These are phyloP conservation scores for Cossypha dichroa DNA, from an alignment of 2,797 vertebrate genomes.

Conservation along the genomic window DNA sequence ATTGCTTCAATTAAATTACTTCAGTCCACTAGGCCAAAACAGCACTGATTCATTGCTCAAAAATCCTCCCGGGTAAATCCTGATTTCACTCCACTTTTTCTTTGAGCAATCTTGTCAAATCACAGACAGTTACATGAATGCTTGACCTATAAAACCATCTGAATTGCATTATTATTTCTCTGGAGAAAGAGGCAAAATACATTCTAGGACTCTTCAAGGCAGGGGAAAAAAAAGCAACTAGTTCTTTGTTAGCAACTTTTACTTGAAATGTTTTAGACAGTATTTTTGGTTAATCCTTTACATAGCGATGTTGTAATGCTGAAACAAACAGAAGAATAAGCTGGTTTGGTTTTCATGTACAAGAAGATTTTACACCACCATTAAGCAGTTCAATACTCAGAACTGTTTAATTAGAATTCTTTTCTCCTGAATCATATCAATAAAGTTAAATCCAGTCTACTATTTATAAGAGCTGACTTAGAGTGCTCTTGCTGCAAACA, in stretches of 20 bases:
- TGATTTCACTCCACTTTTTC: background rate
- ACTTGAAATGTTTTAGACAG: background rate
- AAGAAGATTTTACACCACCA: slow-evolving; percentile 56
- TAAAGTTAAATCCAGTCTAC: slow-evolving; percentile 35
- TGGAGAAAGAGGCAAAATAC: background rate
- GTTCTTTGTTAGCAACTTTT: background rate
- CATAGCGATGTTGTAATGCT: background rate
- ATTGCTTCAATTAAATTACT: slow-evolving; percentile 17
- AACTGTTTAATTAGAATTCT: slow-evolving; percentile 72
- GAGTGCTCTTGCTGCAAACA: background rate
- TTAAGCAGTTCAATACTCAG: slow-evolving; percentile 24
- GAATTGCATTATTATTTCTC: background rate
- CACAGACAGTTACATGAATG: background rate
- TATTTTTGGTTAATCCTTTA: background rate
- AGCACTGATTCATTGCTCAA: background rate
- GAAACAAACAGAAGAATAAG: slow-evolving; percentile 40
- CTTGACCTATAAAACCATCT: background rate
- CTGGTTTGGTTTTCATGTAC: background rate
- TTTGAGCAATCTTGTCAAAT: background rate
- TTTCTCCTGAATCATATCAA: slow-evolving; percentile 73
- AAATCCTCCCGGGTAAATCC: background rate
- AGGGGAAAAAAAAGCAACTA: background rate
- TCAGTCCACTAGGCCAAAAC: background rate
- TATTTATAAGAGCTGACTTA: slow-evolving; percentile 10
- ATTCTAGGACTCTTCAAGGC: background rate